Percentiles rank a stretch among this genome's conserved stretches.
These are phyloP conservation scores for Sebastes jordani DNA, from an alignment of 2,797 vertebrate species.

Conservation along the genomic window DNA sequence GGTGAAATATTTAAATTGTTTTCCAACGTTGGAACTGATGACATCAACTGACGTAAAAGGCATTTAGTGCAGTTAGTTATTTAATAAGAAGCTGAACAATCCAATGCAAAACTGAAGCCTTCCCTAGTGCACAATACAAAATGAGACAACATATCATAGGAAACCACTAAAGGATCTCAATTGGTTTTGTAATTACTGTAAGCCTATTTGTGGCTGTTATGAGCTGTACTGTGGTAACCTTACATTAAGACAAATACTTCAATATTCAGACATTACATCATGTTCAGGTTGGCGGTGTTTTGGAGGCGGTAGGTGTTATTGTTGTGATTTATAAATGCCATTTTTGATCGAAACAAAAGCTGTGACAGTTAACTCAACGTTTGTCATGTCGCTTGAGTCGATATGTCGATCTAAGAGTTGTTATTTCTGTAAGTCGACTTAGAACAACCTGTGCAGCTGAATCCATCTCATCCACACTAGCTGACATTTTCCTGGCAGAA, in stretches of 20 bases:
- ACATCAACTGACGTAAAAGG: not conserved
- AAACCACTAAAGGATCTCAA: not conserved
- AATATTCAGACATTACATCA: not conserved
- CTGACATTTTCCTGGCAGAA: not conserved
- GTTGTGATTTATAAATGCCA: not conserved
- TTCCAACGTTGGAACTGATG: not conserved
- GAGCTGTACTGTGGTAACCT: not conserved
- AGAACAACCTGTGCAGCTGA: not conserved
- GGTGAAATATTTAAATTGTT: not conserved
- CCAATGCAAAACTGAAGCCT: not conserved
- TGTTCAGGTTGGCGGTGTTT: not conserved
- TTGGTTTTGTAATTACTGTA: not conserved
- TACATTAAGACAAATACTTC: not conserved
- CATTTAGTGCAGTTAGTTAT: not conserved
- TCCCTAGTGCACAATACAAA: not conserved
- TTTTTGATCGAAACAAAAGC: not conserved
- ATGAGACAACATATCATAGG: not conserved
- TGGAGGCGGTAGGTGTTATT: too few species aligned
- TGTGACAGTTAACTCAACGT: not conserved
- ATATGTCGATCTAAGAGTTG: not conserved
- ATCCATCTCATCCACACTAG: not conserved
- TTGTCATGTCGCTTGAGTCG: not conserved
- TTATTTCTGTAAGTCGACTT: not conserved
- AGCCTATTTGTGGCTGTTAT: not conserved
- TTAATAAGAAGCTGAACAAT: not conserved